Conservation (phyloP, 2,888 invertebrate species). For the Dasypogon diadema region DNA sequence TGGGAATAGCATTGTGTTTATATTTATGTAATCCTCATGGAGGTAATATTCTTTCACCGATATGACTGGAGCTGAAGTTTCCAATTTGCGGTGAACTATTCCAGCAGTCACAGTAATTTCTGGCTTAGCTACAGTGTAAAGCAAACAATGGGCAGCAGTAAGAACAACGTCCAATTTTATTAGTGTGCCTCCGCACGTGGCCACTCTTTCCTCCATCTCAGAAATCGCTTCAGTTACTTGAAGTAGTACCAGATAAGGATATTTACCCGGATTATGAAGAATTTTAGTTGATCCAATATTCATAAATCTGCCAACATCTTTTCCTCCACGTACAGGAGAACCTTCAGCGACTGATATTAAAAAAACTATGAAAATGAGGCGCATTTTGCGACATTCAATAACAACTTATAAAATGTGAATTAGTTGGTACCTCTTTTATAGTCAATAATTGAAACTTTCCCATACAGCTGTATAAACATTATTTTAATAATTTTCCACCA, state of each 20-base stretch:
- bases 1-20: background rate
- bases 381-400: background rate
- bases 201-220: background rate
- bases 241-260: background rate
- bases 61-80: background rate
- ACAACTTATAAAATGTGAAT: no score
- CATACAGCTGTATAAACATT: no score
- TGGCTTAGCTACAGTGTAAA: background rate
- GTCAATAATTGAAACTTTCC: no score
- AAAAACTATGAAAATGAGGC: background rate
- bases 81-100: background rate
- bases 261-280: background rate
- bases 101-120: background rate
- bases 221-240: background rate
- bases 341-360: background rate
- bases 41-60: background rate
- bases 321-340: background rate
- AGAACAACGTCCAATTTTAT: background rate
- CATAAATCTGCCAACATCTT: background rate
- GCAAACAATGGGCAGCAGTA: slow-evolving; percentile 1
- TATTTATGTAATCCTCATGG: background rate
- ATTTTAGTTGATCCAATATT: background rate
- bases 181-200: background rate
- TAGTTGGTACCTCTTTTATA: no score
- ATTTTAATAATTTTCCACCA: no score